Evolutionary conservation across 2,888 invertebrate species (phyloP), one percentile per base, ranked within the genome.

Genomic region (Pseudanteris insignis): DNA sequence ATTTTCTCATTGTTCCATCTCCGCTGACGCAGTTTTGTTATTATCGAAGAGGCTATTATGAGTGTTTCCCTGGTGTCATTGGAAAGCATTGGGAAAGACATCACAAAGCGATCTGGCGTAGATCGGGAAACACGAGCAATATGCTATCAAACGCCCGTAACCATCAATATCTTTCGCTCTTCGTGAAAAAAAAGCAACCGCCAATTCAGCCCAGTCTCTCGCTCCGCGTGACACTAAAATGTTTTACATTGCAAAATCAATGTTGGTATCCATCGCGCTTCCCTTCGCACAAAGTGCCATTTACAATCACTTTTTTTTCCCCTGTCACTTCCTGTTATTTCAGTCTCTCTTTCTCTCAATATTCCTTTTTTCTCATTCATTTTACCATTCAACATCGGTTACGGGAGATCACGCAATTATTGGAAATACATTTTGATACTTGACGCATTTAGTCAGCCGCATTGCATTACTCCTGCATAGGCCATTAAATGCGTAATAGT

Each of bases 161-260:
- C 78, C 79, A 79, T 79, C 79, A 79, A 79, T 79, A 79, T 72
- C 66, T 64, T 63, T 57, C 60, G 34, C 54, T 51, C 53, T 57
- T 46, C 44, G 51, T 37, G 55, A 32, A 51, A 60, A 60, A 55
- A 63, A 63, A 63, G 67, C 59, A 58, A 64, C 67, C 65, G 46
- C 40, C 60, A 34, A 48, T 55, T 53, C 47, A 55, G 43, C 37
- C 12, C 40, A 13, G 32, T 8, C 38, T 34, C 47, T 34, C 26
- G 7, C 43, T 40, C 21, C 40, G 10, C 33, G 38, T 37, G 40
- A 47, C 67, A 61, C 70, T 78, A 74, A 79, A 78, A 78, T 77
- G 76, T 78, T 79, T 79, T 78, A 77, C 78, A 79, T 78, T 77
- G 79, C 69, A 79, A 79, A 79, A 79, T 79, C 79, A 76, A 79